Evolutionary conservation across 2,888 invertebrate species (phyloP), one percentile per base, ranked within the genome.

Genomic region (Agapetus fuscipes): DNA sequence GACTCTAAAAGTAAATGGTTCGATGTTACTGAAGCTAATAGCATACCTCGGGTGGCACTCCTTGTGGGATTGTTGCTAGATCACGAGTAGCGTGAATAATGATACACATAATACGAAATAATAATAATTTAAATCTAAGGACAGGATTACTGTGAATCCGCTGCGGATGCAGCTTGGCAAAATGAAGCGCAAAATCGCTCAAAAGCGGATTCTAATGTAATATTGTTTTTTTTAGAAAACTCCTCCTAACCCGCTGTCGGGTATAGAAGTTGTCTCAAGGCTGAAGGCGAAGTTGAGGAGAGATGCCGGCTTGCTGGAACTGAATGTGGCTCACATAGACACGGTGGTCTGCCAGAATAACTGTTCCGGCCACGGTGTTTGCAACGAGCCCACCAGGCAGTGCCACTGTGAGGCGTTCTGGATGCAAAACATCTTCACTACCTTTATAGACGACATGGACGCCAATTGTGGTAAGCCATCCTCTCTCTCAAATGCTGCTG

Each of bases 351-450:
- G 95, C 57, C 91, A 94, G 54, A 91, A 91, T 64, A 74, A 85
- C 60, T 95, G 95, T 64, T 93, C 93, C 26, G 84, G 83, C 30
- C 94, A 95, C 62, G 95, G 95, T 36, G 73, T 75, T 24, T 95
- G 95, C 64, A 83, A 90, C 59, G 81, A 83, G 55, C 77, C 81
- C 50, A 79, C 86, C 4, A 74, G 93, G 52, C 73, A 78, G 38
- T 95, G 94, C 56, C 74, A 85, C 53, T 95, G 94, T 62, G 90
- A 94, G 63, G 86, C 91, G 13, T 94, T 94, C 70, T 95, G 95
- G 95, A 94, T 94, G 90, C 84, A 89, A 63, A 85, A 88, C 58
- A 68, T 84, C 24, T 66, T 84, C 46, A 72, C 74, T 33, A 72
- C 74, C 41, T 71, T 76, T 56, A 71, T 76, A 45, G 72, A 76